phyloP scores from a whole-genome alignment of 2,113 vertebrate genomes.

The Dasyornis broadbenti region DNA sequence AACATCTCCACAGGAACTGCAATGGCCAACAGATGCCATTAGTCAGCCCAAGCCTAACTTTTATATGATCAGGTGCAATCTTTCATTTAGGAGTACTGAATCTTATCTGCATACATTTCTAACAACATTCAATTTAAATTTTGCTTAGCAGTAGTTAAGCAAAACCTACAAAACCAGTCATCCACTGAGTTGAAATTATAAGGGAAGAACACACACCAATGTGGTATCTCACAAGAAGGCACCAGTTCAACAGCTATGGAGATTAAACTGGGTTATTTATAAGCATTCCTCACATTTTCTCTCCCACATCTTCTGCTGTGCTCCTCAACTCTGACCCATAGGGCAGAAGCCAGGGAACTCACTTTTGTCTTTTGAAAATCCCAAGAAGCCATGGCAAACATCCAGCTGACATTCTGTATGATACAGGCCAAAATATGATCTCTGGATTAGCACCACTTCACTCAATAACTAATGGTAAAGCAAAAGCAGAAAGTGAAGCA shows the following conservation, averaged over 20 bases:
- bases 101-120: not conserved
- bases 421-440: not conserved
- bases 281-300: not conserved
- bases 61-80: not conserved
- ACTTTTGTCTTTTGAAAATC: not conserved
- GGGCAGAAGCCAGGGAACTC: not conserved
- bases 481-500: not conserved
- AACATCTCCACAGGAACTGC: not conserved
- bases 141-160: not conserved
- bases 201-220: not conserved
- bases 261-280: not conserved
- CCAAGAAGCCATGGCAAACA: not conserved
- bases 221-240: not conserved
- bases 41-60: not conserved
- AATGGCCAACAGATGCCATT: not conserved
- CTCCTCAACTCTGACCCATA: not conserved
- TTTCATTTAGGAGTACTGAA: not conserved
- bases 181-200: not conserved
- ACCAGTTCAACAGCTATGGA: not conserved
- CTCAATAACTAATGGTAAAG: not conserved
- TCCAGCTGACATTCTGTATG: not conserved
- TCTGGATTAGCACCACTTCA: fast-evolving
- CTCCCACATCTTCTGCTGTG: not conserved
- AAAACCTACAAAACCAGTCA: not conserved
- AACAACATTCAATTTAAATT: not conserved